phyloP scores from a whole-genome alignment of 2,113 vertebrate species.

The Abramis brama region DNA sequence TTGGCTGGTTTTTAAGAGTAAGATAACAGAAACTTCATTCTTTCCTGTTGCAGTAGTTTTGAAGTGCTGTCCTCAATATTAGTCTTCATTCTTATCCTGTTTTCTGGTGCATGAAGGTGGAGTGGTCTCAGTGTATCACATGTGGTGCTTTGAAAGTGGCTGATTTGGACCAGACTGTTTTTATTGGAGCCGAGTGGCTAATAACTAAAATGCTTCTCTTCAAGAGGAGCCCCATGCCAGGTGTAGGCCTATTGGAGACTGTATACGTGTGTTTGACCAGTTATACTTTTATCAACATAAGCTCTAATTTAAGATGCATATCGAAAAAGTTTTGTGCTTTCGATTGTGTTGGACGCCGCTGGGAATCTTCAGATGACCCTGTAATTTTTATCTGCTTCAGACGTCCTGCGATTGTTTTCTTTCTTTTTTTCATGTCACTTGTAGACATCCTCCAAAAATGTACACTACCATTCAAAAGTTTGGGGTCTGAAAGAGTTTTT shows the following conservation, averaged over 20 bases:
- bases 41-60: neutral
- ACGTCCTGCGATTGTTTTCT: neutral
- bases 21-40: constrained; percentile 7
- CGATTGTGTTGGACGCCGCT: neutral
- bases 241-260: neutral
- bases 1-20: neutral
- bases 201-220: constrained; percentile 43
- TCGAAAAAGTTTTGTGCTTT: neutral
- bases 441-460: neutral
- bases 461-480: neutral
- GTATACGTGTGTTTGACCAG: neutral
- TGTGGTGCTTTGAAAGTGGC: neutral
- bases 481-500: neutral
- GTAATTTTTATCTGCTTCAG: neutral
- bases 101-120: neutral
- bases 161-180: constrained; percentile 25
- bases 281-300: neutral
- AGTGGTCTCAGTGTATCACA: neutral
- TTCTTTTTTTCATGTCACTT: neutral
- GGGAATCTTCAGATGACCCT: neutral
- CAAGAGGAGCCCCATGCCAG: neutral
- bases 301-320: neutral
- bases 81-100: neutral
- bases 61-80: neutral
- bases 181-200: constrained; percentile 52